Percentiles rank a stretch among this genome's conserved stretches.
These are phyloP conservation scores for Paedocypris sp. DNA, from an alignment of 2,113 vertebrate species.

Conservation along the genomic window DNA sequence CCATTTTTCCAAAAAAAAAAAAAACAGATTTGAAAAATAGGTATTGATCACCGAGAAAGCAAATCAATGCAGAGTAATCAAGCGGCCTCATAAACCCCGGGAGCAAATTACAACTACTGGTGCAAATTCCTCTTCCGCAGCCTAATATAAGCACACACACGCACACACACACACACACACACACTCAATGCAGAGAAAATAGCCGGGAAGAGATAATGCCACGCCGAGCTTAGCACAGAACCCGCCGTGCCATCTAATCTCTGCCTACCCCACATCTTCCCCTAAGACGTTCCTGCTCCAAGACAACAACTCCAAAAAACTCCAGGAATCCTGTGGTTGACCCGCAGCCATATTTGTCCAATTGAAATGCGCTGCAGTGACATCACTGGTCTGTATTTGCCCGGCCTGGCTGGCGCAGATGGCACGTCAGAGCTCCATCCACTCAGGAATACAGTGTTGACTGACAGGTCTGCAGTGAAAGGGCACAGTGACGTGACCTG, in stretches of 20 bases:
- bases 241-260: not conserved
- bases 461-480: constrained; percentile 58
- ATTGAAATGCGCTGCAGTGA: constrained; percentile 1
- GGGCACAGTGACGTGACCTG: constrained; percentile 61
- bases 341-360: constrained; percentile 4
- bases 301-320: no score
- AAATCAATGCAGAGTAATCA: constrained; percentile 20
- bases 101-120: constrained; percentile 4
- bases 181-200: not conserved
- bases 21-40: not conserved
- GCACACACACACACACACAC: not conserved
- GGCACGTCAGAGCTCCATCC: constrained; percentile 37
- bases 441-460: constrained; percentile 60
- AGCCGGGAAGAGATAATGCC: not conserved
- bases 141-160: not conserved
- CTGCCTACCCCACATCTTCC: no score
- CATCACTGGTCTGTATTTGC: constrained; percentile 2
- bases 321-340: not conserved
- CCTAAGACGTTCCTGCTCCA: no score
- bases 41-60: constrained; percentile 10
- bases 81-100: not conserved
- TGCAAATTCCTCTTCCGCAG: not conserved
- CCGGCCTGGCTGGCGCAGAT: not conserved
- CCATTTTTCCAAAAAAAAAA: not conserved
- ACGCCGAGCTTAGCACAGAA: not conserved